Evolutionary conservation across 2,888 invertebrate species (phyloP), one percentile per base, ranked within the genome.

Genomic region (Leptinotarsa juncta): DNA sequence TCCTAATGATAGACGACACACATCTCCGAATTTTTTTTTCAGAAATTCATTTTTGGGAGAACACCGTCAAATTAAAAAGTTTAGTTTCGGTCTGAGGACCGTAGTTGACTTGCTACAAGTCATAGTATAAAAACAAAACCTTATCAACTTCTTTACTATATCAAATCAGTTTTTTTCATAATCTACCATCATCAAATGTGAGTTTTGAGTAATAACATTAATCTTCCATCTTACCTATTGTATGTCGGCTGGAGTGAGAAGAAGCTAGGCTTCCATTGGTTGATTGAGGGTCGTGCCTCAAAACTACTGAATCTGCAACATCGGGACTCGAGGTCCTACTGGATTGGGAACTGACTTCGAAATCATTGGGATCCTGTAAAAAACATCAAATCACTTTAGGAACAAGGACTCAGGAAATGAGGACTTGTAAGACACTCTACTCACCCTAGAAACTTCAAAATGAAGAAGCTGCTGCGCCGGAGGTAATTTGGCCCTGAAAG

Each of bases 401-500:
- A 53, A 53, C n/a, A n/a, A 10, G 15, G 51, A 51, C n/a, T 51
- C 51, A 32, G 23, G n/a, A 26, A 51, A 71, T 68, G 18, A 42
- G 10, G 10, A 42, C 42, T 42, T 42, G 10, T 42, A 3, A 42
- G 42, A 42, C 42, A 42, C 42, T 42, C 42, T 42, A 42, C 76
- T 78, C 80, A 88, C 88, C 85, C 87, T 88, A 51, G 85, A 84
- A 67, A 88, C 91, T 82, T 94, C 94, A 87, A 96, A 96, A 81
- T 96, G 95, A 70, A 96, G 90, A 51, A 97, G 90, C 87, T 97
- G 97, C 85, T 96, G 91, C 86, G 94, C 95, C 16, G 98, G 98
- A 16, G 97, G 96, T 78, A 98, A 90, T 83, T 92, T 91, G 16
- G 99, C 98, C 88, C 97, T 97, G 92, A 97, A 98, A 71, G 94